These are phyloP conservation scores for Phragmatobia fuliginosa DNA, from an alignment of 2,888 invertebrate genomes.

Conservation along the genomic window DNA sequence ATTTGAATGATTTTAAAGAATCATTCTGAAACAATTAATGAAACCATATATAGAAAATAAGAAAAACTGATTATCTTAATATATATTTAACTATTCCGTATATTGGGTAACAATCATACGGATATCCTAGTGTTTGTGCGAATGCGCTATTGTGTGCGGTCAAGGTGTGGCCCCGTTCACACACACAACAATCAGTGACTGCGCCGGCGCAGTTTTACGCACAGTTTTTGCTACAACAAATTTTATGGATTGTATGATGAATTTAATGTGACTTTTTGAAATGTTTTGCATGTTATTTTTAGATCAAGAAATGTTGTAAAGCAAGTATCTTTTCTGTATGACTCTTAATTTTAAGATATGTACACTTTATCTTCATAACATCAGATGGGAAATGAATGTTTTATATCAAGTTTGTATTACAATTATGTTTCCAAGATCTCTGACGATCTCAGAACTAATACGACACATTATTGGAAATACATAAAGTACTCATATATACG, in stretches of 20 bases:
- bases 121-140: slow-evolving; percentile 50
- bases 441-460: no score
- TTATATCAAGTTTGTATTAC: no score
- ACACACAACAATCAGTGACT: slow-evolving; percentile 40
- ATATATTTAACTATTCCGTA: neutral
- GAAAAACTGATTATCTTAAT: neutral
- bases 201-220: slow-evolving; percentile 13
- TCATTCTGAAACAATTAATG: neutral
- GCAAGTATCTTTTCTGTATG: neutral
- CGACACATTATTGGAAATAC: no score
- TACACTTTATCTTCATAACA: neutral
- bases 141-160: slow-evolving; percentile 52
- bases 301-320: neutral
- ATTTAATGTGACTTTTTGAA: neutral
- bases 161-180: slow-evolving; percentile 71
- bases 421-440: no score
- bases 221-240: slow-evolving; percentile 9
- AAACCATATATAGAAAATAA: neutral
- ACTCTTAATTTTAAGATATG: neutral
- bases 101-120: slow-evolving; percentile 32
- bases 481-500: no score
- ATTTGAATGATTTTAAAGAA: no score
- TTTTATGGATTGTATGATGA: slow-evolving; percentile 11
- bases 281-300: neutral
- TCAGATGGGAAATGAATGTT: neutral